phyloP scores from a whole-genome alignment of 2,888 invertebrate genomes.

The Conchocele bisecta region DNA sequence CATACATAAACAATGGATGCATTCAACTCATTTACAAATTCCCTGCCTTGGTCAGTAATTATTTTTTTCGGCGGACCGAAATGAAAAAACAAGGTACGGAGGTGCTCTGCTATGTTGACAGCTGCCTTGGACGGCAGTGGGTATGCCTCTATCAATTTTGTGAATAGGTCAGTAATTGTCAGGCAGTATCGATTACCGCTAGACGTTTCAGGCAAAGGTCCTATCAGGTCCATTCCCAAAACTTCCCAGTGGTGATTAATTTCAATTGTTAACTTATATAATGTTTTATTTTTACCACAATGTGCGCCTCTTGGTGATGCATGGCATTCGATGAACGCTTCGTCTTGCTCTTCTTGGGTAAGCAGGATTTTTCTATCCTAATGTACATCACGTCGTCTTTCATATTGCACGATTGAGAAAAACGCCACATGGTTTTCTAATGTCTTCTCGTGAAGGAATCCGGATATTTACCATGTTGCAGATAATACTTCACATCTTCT shows the following conservation, averaged over 20 bases:
- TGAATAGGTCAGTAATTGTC: neutral
- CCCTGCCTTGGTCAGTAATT: constrained; percentile 11
- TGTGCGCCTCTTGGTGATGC: no score
- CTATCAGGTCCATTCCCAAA: constrained; percentile 1
- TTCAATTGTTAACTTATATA: no score
- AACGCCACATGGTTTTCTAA: no score
- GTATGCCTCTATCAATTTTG: neutral
- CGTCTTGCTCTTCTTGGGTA: no score
- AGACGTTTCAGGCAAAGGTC: neutral
- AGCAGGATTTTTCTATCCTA: no score
- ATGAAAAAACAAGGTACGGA: neutral
- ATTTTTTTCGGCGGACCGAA: constrained; percentile 12
- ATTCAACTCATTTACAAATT: constrained; percentile 8
- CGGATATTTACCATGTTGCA: no score
- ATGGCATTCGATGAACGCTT: no score
- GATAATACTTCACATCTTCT: no score
- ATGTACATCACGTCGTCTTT: no score
- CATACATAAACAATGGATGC: neutral
- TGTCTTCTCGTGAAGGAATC: no score
- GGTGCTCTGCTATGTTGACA: neutral
- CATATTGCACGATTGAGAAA: no score
- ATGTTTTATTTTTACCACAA: no score
- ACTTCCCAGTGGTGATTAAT: neutral
- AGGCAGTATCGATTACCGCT: neutral
- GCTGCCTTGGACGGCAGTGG: neutral